These are phyloP conservation scores for Eurystomus gularis DNA, from an alignment of 2,113 vertebrate genomes.

Conservation along the genomic window DNA sequence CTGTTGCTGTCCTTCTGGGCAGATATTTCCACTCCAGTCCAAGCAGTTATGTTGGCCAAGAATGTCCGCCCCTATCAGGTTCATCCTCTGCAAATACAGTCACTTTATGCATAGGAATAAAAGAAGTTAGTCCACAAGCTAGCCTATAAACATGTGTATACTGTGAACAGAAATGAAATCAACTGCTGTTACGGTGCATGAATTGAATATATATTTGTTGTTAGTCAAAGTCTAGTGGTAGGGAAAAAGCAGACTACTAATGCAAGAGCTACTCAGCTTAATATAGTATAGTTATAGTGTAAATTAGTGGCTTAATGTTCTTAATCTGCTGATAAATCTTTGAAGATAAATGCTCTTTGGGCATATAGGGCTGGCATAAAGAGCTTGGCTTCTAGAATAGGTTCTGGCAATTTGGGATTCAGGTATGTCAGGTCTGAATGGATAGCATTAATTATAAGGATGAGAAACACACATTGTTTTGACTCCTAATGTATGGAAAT, in stretches of 20 bases:
- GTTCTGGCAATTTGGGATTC: not conserved
- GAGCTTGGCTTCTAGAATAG: not conserved
- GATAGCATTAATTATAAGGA: not conserved
- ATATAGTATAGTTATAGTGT: not conserved
- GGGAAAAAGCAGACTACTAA: not conserved
- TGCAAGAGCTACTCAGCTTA: not conserved
- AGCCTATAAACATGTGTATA: not conserved
- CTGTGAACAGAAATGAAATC: not conserved
- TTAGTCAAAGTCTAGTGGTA: not conserved
- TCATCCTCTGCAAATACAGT: not conserved
- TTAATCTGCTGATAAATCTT: not conserved
- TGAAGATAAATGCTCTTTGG: not conserved
- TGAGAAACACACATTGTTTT: not conserved
- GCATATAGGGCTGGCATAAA: not conserved
- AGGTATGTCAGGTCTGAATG: not conserved
- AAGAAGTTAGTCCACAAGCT: not conserved
- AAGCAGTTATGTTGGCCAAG: not conserved
- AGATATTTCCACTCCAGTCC: not conserved
- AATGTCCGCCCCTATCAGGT: not conserved
- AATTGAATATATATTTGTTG: not conserved
- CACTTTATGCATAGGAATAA: not conserved
- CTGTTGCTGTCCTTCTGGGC: not conserved
- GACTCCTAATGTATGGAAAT: not conserved
- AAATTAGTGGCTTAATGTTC: not conserved
- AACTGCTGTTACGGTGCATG: not conserved